These are phyloP conservation scores for Diorhabda elongata DNA, from an alignment of 1,140 invertebrate species.

Conservation along the genomic window DNA sequence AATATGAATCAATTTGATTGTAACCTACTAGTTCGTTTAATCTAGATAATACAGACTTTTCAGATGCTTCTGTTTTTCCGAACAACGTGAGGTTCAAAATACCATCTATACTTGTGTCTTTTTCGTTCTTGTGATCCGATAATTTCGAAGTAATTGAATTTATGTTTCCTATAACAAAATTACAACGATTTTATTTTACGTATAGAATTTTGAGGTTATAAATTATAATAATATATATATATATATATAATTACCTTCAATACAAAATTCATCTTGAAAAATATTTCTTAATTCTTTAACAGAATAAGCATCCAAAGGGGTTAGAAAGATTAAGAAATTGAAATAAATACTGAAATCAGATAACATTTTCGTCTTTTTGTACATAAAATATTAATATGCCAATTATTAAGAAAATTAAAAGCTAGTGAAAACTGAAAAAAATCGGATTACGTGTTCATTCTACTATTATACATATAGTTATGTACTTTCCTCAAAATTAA, in stretches of 20 bases:
- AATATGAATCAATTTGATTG: constrained; percentile 12
- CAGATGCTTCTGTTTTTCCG: background rate
- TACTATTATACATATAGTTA: too few species aligned
- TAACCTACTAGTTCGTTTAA: constrained; percentile 8
- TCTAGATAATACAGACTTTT: constrained; percentile 9
- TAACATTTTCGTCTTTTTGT: too few species aligned
- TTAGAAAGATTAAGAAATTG: too few species aligned
- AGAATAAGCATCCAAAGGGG: background rate
- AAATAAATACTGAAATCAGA: too few species aligned
- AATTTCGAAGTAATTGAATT: background rate
- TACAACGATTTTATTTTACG: background rate
- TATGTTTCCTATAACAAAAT: background rate
- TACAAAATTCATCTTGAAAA: background rate
- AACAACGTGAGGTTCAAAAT: background rate
- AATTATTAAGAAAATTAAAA: too few species aligned
- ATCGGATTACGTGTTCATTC: too few species aligned
- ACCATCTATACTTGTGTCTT: background rate
- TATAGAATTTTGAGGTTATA: background rate
- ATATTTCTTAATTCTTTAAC: background rate
- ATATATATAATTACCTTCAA: constrained; percentile 5
- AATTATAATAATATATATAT: background rate
- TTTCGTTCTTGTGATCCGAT: background rate
- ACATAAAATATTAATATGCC: too few species aligned
- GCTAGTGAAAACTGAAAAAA: too few species aligned
- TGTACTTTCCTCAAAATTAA: too few species aligned